A percentile compares a stretch with the other conserved stretches of the same genome.
These are phyloP conservation scores for Patella depressa DNA, from an alignment of 2,888 invertebrate species.

Conservation along the genomic window DNA sequence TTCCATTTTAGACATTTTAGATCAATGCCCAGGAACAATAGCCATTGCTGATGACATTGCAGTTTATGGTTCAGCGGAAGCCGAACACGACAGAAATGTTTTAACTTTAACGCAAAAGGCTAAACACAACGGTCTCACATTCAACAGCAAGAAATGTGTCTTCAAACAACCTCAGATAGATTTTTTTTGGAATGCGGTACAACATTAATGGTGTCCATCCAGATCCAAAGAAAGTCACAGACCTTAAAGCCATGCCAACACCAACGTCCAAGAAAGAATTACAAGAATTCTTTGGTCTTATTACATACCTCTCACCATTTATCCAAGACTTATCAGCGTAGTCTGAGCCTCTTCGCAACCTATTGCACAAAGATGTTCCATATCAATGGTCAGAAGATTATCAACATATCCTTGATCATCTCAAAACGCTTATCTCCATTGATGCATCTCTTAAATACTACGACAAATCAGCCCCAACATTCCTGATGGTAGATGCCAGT, in stretches of 20 bases:
- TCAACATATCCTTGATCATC: neutral
- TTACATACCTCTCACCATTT: neutral
- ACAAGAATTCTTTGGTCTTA: neutral
- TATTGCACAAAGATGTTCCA: neutral
- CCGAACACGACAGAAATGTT: neutral
- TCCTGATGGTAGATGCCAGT: neutral
- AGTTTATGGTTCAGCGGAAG: neutral
- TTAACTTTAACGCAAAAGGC: neutral
- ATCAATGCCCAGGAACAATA: neutral
- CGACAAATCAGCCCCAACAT: neutral
- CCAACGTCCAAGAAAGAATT: neutral
- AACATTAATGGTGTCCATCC: neutral
- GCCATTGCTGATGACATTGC: neutral
- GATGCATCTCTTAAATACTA: neutral
- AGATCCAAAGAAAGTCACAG: neutral
- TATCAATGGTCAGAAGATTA: neutral
- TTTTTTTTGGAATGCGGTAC: neutral
- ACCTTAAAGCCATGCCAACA: slow-evolving; percentile 3
- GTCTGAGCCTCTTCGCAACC: neutral
- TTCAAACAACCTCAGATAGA: neutral
- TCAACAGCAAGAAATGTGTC: neutral
- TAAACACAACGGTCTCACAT: neutral
- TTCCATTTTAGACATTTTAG: neutral
- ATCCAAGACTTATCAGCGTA: neutral
- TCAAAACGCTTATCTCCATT: neutral